These are phyloP conservation scores for Pheosia tremula DNA, from an alignment of 2,888 invertebrate genomes.

Conservation along the genomic window DNA sequence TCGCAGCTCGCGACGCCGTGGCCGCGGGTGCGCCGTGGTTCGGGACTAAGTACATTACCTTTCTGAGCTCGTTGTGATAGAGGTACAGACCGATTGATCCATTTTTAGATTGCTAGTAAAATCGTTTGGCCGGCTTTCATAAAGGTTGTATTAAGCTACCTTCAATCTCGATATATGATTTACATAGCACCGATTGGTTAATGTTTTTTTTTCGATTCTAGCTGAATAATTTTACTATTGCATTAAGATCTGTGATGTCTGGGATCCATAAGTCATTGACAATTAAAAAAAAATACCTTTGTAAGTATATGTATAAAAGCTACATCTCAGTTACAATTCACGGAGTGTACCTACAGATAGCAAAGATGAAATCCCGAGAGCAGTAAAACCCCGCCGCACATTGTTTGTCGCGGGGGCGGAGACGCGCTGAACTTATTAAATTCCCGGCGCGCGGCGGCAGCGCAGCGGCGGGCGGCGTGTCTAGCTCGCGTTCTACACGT, in stretches of 20 bases:
- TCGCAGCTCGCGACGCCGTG: not conserved
- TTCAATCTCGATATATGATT: too few species aligned
- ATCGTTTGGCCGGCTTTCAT: not conserved
- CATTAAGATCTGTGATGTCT: too few species aligned
- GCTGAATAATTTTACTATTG: too few species aligned
- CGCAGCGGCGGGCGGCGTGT: not conserved
- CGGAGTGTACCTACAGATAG: not conserved
- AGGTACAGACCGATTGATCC: not conserved
- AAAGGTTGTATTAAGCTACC: too few species aligned
- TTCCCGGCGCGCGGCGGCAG: not conserved
- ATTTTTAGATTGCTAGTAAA: not conserved
- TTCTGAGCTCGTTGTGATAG: not conserved
- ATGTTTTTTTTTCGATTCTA: too few species aligned
- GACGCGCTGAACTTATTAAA: not conserved
- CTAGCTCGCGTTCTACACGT: not conserved
- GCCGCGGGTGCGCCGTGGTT: not conserved
- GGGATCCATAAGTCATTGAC: too few species aligned
- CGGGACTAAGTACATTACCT: not conserved
- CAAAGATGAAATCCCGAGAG: not conserved
- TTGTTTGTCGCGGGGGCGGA: not conserved
- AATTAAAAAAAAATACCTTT: too few species aligned
- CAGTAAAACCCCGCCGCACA: not conserved
- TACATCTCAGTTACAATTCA: not conserved
- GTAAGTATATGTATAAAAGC: not conserved
- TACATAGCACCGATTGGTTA: too few species aligned